Evolutionary conservation across 2,113 vertebrate genomes (phyloP).

Genomic region (Xyrauchen texanus): DNA sequence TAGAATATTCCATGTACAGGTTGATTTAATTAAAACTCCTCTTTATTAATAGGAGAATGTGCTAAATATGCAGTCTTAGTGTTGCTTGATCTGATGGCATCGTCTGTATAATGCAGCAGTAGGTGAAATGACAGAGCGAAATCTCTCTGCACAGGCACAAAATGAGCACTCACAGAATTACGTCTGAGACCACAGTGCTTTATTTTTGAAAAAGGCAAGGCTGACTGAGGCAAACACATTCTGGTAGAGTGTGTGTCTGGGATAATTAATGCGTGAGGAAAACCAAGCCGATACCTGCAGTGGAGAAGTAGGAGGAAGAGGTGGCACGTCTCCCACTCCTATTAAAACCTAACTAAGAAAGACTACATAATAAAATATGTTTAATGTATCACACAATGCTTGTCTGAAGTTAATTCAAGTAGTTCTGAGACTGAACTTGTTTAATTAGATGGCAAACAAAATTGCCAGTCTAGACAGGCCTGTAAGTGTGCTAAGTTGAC

Average conservation of each 20-base stretch:
- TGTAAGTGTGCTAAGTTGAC: neutral
- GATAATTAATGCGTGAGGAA: constrained; percentile 18
- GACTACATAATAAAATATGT: neutral
- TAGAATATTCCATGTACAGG: too few species aligned
- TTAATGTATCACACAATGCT: neutral
- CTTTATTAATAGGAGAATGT: neutral
- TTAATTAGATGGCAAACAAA: neutral
- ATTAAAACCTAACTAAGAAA: neutral
- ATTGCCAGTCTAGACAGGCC: constrained; percentile 7
- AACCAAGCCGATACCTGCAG: constrained; percentile 22
- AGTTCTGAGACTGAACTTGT: neutral
- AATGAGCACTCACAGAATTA: neutral
- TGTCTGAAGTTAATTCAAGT: neutral
- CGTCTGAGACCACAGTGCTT: neutral
- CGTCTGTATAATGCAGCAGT: neutral
- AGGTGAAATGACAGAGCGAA: neutral
- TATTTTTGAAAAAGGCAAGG: neutral
- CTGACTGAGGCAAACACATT: constrained; percentile 4
- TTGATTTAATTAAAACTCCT: too few species aligned
- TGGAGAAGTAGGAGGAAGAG: neutral
- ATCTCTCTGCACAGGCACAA: neutral
- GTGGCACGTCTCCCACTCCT: constrained; percentile 14
- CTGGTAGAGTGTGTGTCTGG: neutral
- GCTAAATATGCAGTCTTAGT: neutral
- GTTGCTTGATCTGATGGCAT: constrained; percentile 12